Conservation (phyloP, 2,113 vertebrate species). For the Mirza zaza region DNA sequence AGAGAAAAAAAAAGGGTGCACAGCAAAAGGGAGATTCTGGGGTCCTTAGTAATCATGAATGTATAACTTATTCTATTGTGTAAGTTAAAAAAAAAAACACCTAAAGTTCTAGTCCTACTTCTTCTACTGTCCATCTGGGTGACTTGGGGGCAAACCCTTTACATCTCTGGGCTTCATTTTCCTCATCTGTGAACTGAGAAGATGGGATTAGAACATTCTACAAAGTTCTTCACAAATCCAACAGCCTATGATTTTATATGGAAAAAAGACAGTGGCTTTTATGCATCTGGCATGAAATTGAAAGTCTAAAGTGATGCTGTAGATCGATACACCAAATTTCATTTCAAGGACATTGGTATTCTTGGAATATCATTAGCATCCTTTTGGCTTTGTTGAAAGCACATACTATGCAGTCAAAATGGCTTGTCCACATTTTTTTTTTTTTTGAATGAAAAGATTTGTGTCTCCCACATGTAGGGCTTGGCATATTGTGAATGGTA, state of each 20-base stretch:
- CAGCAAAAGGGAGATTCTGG: neutral
- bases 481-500: conserved; percentile 62
- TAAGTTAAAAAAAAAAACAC: neutral
- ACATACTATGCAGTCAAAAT: conserved; percentile 6
- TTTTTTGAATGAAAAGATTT: conserved; percentile 50
- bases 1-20: neutral
- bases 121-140: neutral
- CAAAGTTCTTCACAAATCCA: neutral
- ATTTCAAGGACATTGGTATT: conserved; percentile 15
- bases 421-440: conserved; percentile 23
- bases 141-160: neutral
- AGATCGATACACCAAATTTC: neutral
- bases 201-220: neutral
- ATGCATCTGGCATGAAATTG: neutral
- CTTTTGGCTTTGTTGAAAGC: conserved; percentile 34
- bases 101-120: neutral
- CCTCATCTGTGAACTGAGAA: neutral
- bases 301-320: neutral
- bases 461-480: conserved; percentile 58
- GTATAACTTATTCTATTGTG: neutral
- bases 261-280: neutral
- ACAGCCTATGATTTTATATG: neutral
- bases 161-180: neutral
- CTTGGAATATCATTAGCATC: neutral
- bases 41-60: accelerated